Base-by-base conservation (phyloP, 2,797 vertebrate genomes). In the Rhynchotus rufescens region DNA sequence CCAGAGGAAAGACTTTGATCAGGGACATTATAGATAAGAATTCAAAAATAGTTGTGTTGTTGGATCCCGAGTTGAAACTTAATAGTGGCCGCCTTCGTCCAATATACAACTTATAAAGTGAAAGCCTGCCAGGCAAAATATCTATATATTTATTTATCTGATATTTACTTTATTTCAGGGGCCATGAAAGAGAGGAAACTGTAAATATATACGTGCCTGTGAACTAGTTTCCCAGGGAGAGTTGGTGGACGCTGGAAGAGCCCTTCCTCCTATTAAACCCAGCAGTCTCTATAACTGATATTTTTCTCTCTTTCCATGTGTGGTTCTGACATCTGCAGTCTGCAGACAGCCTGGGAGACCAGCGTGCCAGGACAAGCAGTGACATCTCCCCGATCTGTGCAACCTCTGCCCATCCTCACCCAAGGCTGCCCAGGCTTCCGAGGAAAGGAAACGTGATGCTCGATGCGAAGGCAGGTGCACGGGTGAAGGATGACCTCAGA, bases 11-110 rank as follows among this genome's bases (percentile, higher is more conserved):
- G 5, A 7, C 15, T 59, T 91, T 36, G 26, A 23, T 12, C 47
- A 74, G 61, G 9, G 8, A 57, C 42, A 56, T 6, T 8, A 22
- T 13, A 32, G 38, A 1, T 44, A 47, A 38, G 15, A 7, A 5
- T 77, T 89, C 76, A 81, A 22, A 76, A 11, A 17, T 30, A 62
- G 2, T 6, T 76, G 36, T 68, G 36, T 30, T 49, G 45, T 16
- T 84, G 47, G 89, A 85, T 92, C 79, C 57, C 21, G 64, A 84
- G 62, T 60, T 67, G 32, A 94, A 93, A 81, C 64, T 73, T 47
- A 85, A 84, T 38, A 84, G 77, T 2, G 0, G 20, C 40, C 89
- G 60, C 47, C 66, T 87, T 60, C 78, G 66, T 56, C 26, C n/a
- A 73, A 5, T 60, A 72, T 40, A 80, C n/a, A 25, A 21, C 56